These are phyloP conservation scores for Miltochrista miniata DNA, from an alignment of 2,888 invertebrate species.

Conservation along the genomic window DNA sequence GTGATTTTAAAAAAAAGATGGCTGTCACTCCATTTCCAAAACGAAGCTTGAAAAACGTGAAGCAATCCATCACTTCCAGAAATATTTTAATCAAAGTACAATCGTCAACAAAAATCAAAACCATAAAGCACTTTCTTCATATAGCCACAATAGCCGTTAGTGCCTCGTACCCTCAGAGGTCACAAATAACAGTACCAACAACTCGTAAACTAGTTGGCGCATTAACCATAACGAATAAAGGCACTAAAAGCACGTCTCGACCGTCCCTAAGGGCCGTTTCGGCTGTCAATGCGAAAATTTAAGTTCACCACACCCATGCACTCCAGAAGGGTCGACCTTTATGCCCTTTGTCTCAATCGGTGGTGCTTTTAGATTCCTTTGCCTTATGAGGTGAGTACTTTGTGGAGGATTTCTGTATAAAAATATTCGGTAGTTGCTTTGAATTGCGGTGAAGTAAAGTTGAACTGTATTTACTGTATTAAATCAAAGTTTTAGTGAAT, in stretches of 20 bases:
- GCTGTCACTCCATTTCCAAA: too few relatives aligned
- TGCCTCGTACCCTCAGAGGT: slow-evolving; percentile 54
- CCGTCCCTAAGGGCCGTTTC: slow-evolving; percentile 79
- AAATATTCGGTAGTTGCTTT: slow-evolving; percentile 28
- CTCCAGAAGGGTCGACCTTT: slow-evolving; percentile 77
- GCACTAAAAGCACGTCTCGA: slow-evolving; percentile 78
- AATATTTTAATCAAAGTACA: neutral
- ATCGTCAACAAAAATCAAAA: slow-evolving; percentile 2
- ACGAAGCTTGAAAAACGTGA: too few relatives aligned
- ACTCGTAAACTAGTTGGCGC: slow-evolving; percentile 79
- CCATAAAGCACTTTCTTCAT: slow-evolving; percentile 21
- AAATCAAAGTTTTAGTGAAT: too few relatives aligned
- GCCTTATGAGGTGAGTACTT: slow-evolving; percentile 13
- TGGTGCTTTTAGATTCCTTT: slow-evolving; percentile 52
- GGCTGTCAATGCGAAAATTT: slow-evolving; percentile 84
- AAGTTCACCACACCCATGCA: slow-evolving; percentile 81
- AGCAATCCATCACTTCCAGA: neutral
- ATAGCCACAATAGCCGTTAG: slow-evolving; percentile 36
- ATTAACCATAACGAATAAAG: slow-evolving; percentile 83
- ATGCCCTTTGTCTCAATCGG: slow-evolving; percentile 79
- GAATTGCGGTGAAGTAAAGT: slow-evolving; percentile 16
- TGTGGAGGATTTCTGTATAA: slow-evolving; percentile 31
- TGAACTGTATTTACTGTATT: neutral
- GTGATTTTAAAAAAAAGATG: too few relatives aligned
- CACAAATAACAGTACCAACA: slow-evolving; percentile 69